Evolutionary conservation across 1,140 invertebrate genomes (phyloP).

Genomic region (Drosophila sproati): DNA sequence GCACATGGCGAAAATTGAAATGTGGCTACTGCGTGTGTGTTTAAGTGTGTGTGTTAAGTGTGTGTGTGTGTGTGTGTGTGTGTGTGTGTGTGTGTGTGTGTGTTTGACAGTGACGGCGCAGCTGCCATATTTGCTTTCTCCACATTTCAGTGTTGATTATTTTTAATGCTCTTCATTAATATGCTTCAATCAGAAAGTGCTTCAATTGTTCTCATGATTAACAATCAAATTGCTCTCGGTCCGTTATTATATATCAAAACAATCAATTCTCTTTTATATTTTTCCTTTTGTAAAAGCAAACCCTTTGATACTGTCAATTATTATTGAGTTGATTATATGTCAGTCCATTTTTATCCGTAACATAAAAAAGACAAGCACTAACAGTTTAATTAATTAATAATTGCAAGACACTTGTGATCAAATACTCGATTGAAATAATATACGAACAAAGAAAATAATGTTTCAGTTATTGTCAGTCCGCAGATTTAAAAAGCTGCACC

Average conservation of each 20-base stretch:
- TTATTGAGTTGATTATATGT: not conserved
- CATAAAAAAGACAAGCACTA: not conserved
- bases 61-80: constrained; percentile 12
- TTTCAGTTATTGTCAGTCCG: no score
- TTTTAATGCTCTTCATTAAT: constrained; percentile 79
- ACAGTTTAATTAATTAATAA: not conserved
- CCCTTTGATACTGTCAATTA: not conserved
- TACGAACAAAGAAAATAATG: no score
- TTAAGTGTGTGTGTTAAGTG: constrained; percentile 5
- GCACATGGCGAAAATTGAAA: constrained; percentile 76
- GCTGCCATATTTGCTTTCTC: constrained; percentile 61
- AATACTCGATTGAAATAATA: no score
- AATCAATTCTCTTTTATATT: not conserved
- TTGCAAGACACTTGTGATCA: no score
- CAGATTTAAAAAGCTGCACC: no score
- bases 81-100: constrained; percentile 7
- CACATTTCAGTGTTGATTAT: constrained; percentile 66
- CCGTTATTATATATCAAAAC: not conserved
- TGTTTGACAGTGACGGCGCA: not conserved
- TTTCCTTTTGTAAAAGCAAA: not conserved
- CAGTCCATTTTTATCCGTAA: not conserved
- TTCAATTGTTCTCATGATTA: constrained; percentile 69
- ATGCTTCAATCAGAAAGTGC: constrained; percentile 55
- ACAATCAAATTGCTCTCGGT: not conserved
- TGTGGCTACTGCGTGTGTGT: constrained; percentile 36